phyloP scores from a whole-genome alignment of 1,140 invertebrate species.

The Penaeus chinensis region DNA sequence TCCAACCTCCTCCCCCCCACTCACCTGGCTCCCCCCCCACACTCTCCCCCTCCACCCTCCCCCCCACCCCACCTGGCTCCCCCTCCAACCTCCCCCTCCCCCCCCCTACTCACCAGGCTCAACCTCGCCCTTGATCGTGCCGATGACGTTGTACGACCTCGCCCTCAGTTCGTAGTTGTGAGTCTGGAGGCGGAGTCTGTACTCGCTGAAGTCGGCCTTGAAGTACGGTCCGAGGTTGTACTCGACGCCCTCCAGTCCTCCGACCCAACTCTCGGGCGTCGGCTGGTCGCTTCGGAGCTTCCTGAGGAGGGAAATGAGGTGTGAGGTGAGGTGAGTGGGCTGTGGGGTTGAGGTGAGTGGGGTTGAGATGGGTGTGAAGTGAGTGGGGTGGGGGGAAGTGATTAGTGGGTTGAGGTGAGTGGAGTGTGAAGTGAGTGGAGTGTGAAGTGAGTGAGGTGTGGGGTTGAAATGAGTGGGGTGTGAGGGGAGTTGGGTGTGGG shows the following conservation, averaged over 20 bases:
- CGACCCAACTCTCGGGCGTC: constrained; percentile 67
- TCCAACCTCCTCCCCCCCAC: no score
- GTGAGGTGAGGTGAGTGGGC: neutral
- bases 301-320: constrained; percentile 14
- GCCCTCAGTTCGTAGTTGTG: constrained; percentile 68
- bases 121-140: constrained; percentile 64
- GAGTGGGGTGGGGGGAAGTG: no score
- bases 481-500: no score
- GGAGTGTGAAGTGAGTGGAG: no score
- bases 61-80: no score
- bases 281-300: constrained; percentile 68
- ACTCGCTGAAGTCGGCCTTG: constrained; percentile 72
- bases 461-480: no score
- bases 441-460: no score
- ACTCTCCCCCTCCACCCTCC: no score
- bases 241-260: constrained; percentile 74
- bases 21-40: no score
- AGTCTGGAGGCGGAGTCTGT: constrained; percentile 69
- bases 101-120: constrained; percentile 50
- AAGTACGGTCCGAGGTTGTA: constrained; percentile 74
- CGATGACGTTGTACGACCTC: constrained; percentile 65
- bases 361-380: neutral
- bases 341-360: no score
- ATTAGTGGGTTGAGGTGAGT: no score
- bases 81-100: neutral